These are phyloP conservation scores for Neotoxoptera formosana DNA, from an alignment of 1,140 invertebrate genomes.

Conservation along the genomic window DNA sequence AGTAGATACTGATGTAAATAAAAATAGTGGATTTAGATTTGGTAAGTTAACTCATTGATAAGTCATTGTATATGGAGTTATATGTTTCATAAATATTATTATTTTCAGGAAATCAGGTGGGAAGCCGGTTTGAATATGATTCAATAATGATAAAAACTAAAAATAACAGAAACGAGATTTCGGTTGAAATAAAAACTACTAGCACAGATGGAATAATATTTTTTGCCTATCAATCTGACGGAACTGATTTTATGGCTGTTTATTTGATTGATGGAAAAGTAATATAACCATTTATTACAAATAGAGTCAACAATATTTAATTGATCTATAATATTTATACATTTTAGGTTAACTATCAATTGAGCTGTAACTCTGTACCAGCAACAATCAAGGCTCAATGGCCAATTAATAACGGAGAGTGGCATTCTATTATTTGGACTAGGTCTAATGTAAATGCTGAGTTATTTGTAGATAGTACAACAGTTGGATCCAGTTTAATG, in stretches of 20 bases:
- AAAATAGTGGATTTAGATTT: constrained; percentile 65
- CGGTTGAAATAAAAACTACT: constrained; percentile 82
- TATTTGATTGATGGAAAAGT: constrained; percentile 83
- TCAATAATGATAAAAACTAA: constrained; percentile 70
- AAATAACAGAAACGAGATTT: constrained; percentile 74
- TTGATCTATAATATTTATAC: constrained; percentile 56
- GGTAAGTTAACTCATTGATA: constrained; percentile 62
- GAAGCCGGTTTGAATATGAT: constrained; percentile 78
- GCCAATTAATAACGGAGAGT: constrained; percentile 81
- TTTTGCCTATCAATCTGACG: constrained; percentile 75
- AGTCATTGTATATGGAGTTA: background rate
- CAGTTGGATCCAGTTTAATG: constrained; percentile 66
- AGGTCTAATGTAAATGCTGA: constrained; percentile 69
- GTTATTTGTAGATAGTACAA: constrained; percentile 74
- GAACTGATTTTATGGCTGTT: constrained; percentile 80
- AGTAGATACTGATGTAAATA: constrained; percentile 56
- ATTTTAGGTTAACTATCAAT: constrained; percentile 72
- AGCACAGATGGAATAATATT: constrained; percentile 83
- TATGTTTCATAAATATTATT: background rate
- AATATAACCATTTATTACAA: constrained; percentile 59
- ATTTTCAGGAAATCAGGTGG: constrained; percentile 69
- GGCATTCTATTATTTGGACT: constrained; percentile 80
- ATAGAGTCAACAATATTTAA: background rate
- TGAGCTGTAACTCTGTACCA: constrained; percentile 77
- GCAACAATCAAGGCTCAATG: constrained; percentile 67